Conservation (phyloP, 2,888 invertebrate species). For the Dendrolimus houi region DNA sequence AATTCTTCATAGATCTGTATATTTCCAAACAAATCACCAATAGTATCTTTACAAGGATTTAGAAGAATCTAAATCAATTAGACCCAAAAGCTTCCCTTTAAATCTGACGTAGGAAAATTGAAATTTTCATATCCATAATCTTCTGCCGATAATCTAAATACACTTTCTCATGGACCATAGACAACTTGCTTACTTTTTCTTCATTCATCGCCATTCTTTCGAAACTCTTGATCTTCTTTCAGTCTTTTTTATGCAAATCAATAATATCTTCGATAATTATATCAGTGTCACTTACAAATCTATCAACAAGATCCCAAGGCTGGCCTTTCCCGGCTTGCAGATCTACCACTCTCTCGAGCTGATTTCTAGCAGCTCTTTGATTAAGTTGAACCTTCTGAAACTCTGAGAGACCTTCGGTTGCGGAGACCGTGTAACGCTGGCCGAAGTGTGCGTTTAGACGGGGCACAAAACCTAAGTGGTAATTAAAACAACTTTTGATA, state of each 20-base stretch:
- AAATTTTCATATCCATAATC: too few relatives aligned
- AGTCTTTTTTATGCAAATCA: not conserved
- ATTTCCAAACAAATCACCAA: too few relatives aligned
- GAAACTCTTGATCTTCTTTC: not conserved
- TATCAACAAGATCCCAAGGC: slow-evolving; percentile 77
- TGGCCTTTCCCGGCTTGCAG: slow-evolving; percentile 79
- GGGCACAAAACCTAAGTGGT: slow-evolving; percentile 78
- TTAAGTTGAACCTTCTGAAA: slow-evolving; percentile 80
- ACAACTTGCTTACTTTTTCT: slow-evolving; percentile 4
- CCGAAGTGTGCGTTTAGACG: slow-evolving; percentile 80
- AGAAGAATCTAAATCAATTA: too few relatives aligned
- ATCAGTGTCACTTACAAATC: slow-evolving; percentile 64
- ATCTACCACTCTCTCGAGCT: slow-evolving; percentile 75
- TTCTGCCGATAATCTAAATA: too few relatives aligned
- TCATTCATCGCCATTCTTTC: slow-evolving; percentile 3
- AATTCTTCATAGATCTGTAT: too few relatives aligned
- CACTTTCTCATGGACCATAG: too few relatives aligned
- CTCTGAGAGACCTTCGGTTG: slow-evolving; percentile 83
- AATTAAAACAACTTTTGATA: too few relatives aligned
- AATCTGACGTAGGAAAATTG: too few relatives aligned
- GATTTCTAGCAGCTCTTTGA: slow-evolving; percentile 75
- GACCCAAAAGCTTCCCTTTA: too few relatives aligned
- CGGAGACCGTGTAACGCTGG: slow-evolving; percentile 82
- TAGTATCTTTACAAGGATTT: too few relatives aligned
- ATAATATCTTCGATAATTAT: too few relatives aligned